Evolutionary conservation across 2,888 invertebrate genomes (phyloP), one percentile per base, ranked within the genome.

Genomic region (Eumerus sabulonum): DNA sequence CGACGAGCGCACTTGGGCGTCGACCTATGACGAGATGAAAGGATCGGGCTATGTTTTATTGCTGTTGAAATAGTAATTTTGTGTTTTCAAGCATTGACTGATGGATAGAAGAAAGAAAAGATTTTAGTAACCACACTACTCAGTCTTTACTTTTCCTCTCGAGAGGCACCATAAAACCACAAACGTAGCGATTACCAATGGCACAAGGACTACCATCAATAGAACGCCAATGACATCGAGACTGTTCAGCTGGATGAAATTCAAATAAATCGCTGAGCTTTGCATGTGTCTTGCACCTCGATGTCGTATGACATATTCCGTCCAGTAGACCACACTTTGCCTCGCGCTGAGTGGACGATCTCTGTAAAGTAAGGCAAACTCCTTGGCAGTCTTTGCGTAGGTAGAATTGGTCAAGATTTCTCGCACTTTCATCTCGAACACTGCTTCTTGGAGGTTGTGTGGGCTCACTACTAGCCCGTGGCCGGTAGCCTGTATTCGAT

Each of bases 241-340:
- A 87, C 90, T 90, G 38, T 83, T 86, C 70, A 86, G 88, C 0
- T 86, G 87, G 4, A 89, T 53, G 88, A 90, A 89, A 67, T 85
- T 89, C 60, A 91, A 77, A 47, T 89, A 83, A n/a, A 87, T 77
- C 0, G 89, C 89, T n/a, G 90, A 89, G 83, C 89, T 90, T 71
- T 89, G 90, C 81, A 90, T 87, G 70, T 86, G 89, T 1, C 85
- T 83, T 0, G 90, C 90, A 12, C 91, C 91, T 44, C 89, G 89
- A 84, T 91, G 85, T 38, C 91, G 87, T 1, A 91, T 87, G 0
- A 91, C 88, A 83, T 91, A 91, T 82, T 91, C 91, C 17, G 90
- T 87, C 91, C 91, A 91, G 83, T 85, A 91, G 79, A 90, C 86
- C 0, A 90, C 90, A 0, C 90, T 90, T 47, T 91, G 89, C 59